Evolutionary conservation across 2,797 vertebrate species (phyloP).

Genomic region (Diceros bicornis): DNA sequence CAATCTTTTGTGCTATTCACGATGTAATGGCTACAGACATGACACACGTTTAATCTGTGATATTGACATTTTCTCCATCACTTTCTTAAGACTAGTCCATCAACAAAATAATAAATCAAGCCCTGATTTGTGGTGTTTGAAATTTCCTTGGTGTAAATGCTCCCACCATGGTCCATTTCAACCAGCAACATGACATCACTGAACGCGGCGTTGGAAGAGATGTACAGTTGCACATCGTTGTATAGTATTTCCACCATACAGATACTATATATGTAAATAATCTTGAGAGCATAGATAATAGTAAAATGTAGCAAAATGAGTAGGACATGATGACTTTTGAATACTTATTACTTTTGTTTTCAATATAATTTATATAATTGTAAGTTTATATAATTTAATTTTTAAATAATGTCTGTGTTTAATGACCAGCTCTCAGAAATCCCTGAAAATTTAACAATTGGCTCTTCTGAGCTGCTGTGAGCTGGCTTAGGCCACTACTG

Average conservation of each 20-base stretch:
- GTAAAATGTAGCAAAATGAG: slow-evolving; percentile 38
- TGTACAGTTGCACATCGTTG: background rate
- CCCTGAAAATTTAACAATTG: background rate
- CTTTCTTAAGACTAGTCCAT: background rate
- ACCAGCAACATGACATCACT: background rate
- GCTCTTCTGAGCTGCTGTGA: background rate
- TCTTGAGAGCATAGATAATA: background rate
- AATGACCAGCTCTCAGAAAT: slow-evolving; percentile 31
- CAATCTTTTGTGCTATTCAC: background rate
- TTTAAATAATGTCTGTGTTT: slow-evolving; percentile 25
- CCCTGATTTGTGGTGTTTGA: slow-evolving; percentile 17
- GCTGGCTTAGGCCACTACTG: background rate
- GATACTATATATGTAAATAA: background rate
- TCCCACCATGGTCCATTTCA: background rate
- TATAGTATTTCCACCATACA: background rate
- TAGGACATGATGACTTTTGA: slow-evolving; percentile 23
- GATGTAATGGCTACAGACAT: background rate
- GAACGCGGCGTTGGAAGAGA: background rate
- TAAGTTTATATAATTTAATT: slow-evolving; percentile 7
- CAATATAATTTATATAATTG: slow-evolving; percentile 23
- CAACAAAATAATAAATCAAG: background rate
- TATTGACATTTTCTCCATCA: slow-evolving; percentile 19
- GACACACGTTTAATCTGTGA: background rate
- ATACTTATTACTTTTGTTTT: slow-evolving; percentile 49
- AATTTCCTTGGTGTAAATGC: background rate